A percentile compares a stretch with the other conserved stretches of the same genome.
Conservation (phyloP, 2,113 vertebrate genomes). For the Charadrius vociferus region DNA sequence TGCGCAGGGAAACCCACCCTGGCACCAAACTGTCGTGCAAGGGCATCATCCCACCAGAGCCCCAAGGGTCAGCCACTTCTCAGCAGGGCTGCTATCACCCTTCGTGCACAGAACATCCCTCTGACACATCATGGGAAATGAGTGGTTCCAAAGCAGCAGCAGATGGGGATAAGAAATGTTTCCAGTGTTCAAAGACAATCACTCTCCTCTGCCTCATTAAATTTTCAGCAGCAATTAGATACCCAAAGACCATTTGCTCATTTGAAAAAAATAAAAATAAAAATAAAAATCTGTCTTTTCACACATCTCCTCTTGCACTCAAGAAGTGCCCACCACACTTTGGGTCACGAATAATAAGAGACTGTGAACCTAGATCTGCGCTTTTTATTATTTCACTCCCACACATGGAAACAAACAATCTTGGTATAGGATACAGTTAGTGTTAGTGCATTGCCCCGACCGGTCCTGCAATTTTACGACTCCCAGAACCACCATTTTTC, state of each 20-base stretch:
- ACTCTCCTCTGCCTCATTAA: not conserved
- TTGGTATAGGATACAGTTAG: fast-evolving
- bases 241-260: not conserved
- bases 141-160: not conserved
- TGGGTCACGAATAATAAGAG: not conserved
- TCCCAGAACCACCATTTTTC: not conserved
- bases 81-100: not conserved
- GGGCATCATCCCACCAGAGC: not conserved
- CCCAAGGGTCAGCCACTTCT: not conserved
- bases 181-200: not conserved
- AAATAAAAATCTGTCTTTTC: not conserved
- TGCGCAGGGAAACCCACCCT: not conserved
- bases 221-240: slow-evolving; percentile 19
- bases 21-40: fast-evolving
- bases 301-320: not conserved
- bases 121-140: fast-evolving
- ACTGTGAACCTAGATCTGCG: not conserved
- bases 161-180: not conserved
- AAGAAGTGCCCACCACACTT: fast-evolving
- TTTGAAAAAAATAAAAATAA: not conserved
- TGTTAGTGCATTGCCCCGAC: fast-evolving
- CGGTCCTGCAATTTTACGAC: not conserved
- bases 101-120: not conserved
- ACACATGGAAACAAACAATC: not conserved
- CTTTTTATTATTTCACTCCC: not conserved